Evolutionary conservation across 37 sponge, comb jelly and placozoan genomes (phyloP).

Genomic region (Trichoplax adhaerens): DNA sequence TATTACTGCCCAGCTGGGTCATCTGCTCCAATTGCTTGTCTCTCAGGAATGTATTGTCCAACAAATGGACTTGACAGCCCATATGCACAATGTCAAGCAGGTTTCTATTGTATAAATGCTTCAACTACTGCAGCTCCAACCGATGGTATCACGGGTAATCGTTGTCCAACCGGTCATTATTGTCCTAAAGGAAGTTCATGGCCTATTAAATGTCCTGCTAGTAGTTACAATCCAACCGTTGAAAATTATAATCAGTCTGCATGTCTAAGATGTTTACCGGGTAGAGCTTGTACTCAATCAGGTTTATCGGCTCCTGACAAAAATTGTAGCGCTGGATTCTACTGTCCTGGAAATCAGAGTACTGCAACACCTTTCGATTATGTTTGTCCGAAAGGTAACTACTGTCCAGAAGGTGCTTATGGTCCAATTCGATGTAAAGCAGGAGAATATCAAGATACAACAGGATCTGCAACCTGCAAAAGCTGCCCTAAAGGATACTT

Average conservation of each 20-base stretch:
- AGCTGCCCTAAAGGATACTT: constrained; percentile 1
- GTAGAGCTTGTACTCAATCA: background rate
- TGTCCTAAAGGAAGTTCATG: constrained; percentile 6
- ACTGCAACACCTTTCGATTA: background rate
- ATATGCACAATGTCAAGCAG: constrained; percentile 9
- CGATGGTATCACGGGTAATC: background rate
- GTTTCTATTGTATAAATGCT: constrained; percentile 6
- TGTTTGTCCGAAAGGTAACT: constrained; percentile 20
- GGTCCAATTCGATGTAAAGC: constrained; percentile 11
- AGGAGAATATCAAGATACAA: constrained; percentile 4
- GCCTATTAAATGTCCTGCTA: constrained; percentile 5
- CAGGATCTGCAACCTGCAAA: background rate
- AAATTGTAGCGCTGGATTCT: constrained; percentile 15
- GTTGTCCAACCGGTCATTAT: constrained; percentile 21
- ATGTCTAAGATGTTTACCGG: background rate
- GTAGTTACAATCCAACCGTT: constrained; percentile 11
- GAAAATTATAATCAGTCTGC: background rate
- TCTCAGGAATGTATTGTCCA: constrained; percentile 3
- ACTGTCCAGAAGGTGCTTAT: constrained; percentile 20
- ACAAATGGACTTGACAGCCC: constrained; percentile 10
- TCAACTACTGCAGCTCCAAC: background rate
- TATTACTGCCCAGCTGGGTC: constrained; percentile 8
- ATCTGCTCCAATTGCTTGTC: constrained; percentile 2
- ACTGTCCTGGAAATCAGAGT: constrained; percentile 2
- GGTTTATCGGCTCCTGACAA: background rate